Conservation (phyloP, 1,140 invertebrate species). For the Phortica variegata region DNA sequence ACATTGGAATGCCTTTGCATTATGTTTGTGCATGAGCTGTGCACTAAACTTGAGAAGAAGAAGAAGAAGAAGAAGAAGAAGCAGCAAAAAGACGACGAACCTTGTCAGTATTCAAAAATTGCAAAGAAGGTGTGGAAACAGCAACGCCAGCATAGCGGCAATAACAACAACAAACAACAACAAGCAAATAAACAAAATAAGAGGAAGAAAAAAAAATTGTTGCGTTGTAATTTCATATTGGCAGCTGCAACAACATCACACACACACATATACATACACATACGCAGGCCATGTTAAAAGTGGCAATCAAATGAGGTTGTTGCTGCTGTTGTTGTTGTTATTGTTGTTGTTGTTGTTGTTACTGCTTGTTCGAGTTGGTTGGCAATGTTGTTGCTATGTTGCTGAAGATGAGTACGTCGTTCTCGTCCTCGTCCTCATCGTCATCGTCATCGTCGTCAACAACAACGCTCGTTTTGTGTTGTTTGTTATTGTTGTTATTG, state of each 20-base stretch:
- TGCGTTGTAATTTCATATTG: not conserved
- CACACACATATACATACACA: no score
- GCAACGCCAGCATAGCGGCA: no score
- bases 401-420: not conserved
- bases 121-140: not conserved
- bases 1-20: no score
- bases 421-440: not conserved
- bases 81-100: no score
- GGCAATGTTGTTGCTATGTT: no score
- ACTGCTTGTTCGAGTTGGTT: no score
- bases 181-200: not conserved
- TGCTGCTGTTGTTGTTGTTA: not conserved
- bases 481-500: no score
- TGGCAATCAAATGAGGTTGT: not conserved
- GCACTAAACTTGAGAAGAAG: no score
- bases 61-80: no score
- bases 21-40: no score
- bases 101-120: no score
- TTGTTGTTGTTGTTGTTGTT: slow-evolving; percentile 20
- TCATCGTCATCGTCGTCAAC: not conserved
- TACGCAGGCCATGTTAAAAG: not conserved
- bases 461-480: no score
- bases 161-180: not conserved
- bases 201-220: not conserved
- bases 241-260: not conserved